phyloP scores from a whole-genome alignment of 1,140 invertebrate genomes.

The Halictus rubicundus region DNA sequence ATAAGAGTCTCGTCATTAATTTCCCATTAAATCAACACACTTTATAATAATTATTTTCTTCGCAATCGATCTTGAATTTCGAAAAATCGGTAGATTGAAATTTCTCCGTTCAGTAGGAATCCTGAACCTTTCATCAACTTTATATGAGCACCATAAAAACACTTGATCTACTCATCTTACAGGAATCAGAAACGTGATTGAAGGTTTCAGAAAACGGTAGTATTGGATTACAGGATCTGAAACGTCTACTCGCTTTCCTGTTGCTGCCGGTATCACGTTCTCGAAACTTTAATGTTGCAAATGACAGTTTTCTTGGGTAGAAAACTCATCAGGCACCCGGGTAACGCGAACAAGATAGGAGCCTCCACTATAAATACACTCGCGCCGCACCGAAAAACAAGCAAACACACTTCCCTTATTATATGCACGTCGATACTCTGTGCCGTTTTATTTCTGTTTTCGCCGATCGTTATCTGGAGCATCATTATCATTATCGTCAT shows the following conservation, averaged over 20 bases:
- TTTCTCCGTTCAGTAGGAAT: neutral
- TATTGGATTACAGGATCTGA: neutral
- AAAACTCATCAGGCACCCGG: neutral
- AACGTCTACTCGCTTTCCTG: neutral
- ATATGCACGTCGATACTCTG: conserved; percentile 24
- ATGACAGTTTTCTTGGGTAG: conserved; percentile 10
- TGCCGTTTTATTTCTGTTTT: conserved; percentile 20
- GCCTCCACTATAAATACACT: conserved; percentile 26
- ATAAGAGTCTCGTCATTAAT: neutral
- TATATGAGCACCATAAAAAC: neutral
- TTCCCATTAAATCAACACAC: neutral
- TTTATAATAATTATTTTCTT: neutral
- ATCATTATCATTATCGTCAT: conserved; percentile 40
- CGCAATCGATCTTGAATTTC: too few relatives aligned
- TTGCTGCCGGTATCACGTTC: neutral
- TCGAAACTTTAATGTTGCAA: conserved; percentile 11
- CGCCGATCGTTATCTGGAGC: conserved; percentile 31
- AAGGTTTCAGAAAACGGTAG: neutral
- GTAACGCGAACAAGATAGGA: neutral
- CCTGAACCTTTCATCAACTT: neutral
- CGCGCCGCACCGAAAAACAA: conserved; percentile 22
- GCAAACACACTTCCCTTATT: conserved; percentile 28
- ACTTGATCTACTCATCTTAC: neutral
- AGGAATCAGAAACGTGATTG: neutral
- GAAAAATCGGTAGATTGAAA: neutral